These are phyloP conservation scores for Aricia artaxerxes DNA, from an alignment of 2,888 invertebrate species.

Conservation along the genomic window DNA sequence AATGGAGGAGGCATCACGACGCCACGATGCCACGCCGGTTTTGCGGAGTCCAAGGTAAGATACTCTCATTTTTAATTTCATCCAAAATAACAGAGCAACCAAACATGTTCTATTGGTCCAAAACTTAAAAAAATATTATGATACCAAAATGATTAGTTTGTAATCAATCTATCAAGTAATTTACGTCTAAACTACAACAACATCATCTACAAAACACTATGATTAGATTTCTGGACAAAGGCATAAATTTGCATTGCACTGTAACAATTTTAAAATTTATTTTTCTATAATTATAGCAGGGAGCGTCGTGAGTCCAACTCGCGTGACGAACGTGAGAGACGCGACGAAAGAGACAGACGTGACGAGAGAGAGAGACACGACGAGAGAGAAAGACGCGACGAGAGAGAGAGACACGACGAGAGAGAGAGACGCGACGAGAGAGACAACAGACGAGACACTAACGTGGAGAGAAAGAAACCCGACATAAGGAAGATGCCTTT, in stretches of 20 bases:
- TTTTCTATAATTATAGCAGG: slow-evolving; percentile 27
- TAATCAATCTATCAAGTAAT: too few species aligned
- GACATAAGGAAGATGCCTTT: slow-evolving; percentile 88
- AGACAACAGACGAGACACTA: slow-evolving; percentile 37
- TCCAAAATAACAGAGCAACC: too few species aligned
- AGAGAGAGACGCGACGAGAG: slow-evolving; percentile 37
- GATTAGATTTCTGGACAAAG: too few species aligned
- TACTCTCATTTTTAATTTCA: not conserved
- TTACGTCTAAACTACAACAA: too few species aligned
- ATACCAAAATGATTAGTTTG: too few species aligned
- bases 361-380: not conserved
- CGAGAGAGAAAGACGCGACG: slow-evolving; percentile 32
- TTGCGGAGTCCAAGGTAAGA: slow-evolving; percentile 45
- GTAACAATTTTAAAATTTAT: not conserved
- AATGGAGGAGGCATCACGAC: slow-evolving; percentile 40
- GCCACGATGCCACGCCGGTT: slow-evolving; percentile 44
- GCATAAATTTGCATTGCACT: too few species aligned
- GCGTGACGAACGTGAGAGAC: slow-evolving; percentile 37
- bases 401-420: slow-evolving; percentile 33
- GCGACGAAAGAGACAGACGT: slow-evolving; percentile 8
- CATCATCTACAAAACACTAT: too few species aligned
- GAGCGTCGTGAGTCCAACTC: slow-evolving; percentile 41
- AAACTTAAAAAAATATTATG: too few species aligned
- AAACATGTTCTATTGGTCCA: too few species aligned
- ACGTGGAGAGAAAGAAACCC: slow-evolving; percentile 56